Evolutionary conservation across 2,888 invertebrate genomes (phyloP).

Genomic region (Eupithecia vulgata): DNA sequence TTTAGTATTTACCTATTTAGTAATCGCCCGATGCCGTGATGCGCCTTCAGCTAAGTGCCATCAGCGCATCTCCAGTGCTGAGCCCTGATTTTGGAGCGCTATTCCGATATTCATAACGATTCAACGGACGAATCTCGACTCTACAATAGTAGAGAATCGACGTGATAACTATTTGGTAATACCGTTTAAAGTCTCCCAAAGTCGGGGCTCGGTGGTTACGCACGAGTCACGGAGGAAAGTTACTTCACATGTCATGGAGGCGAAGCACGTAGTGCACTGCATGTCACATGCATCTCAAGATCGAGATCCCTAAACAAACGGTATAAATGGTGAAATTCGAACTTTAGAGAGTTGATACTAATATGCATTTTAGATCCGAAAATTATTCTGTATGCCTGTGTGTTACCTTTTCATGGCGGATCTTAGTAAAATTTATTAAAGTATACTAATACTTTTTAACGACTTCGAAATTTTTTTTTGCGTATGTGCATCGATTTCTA

Average conservation of each 20-base stretch:
- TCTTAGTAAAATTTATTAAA: not conserved
- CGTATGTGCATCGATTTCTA: too few relatives aligned
- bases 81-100: not conserved
- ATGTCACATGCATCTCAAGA: conserved; percentile 22
- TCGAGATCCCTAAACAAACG: conserved; percentile 11
- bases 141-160: not conserved
- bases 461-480: too few relatives aligned
- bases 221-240: conserved; percentile 41
- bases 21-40: conserved; percentile 38
- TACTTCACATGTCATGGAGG: conserved; percentile 21
- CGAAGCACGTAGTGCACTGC: conserved; percentile 25
- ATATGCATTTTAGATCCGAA: not conserved
- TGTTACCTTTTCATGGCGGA: not conserved
- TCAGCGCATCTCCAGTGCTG: conserved; percentile 29
- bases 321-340: not conserved
- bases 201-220: conserved; percentile 28
- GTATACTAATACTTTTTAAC: too few relatives aligned
- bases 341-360: not conserved
- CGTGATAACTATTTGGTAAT: not conserved
- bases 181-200: conserved; percentile 1
- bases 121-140: not conserved
- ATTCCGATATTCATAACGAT: not conserved
- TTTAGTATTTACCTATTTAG: conserved; percentile 29
- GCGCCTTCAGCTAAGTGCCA: conserved; percentile 37
- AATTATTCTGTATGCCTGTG: not conserved